Evolutionary conservation across 53 echinoderm and acorn worm genomes (phyloP), one percentile per base, ranked within the genome.

Genomic region (Astropecten irregularis): DNA sequence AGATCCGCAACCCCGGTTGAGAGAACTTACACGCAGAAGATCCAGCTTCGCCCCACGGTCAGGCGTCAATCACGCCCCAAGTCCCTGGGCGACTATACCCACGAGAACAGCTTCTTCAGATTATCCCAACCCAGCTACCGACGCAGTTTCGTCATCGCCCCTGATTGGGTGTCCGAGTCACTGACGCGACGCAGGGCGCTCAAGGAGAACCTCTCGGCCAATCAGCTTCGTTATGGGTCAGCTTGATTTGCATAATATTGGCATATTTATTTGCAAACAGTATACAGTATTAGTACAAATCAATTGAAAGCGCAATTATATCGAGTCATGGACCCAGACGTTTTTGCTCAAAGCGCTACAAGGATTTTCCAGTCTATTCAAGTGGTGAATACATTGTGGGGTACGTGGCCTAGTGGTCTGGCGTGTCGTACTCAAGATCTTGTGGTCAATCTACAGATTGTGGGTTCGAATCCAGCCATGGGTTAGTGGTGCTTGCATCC

Each of bases 91-190:
- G 89, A 86, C 20, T 95, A 95, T 64, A 65, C 65, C 3, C 93
- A 95, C 47, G 84, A 89, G 51, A 93, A 91, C 49, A 95, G 95
- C 64, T 81, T 87, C 32, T 95, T 95, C 74, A 48, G 66, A 28
- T 62, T 68, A 53, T 89, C 95, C 9, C 51, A 77, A 26, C 83
- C 88, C 5, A 32, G 83, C 2, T 86, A 70, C 37, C 77, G 88
- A 23, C 82, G 91, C 11, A 91, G 84, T 31, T 95, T 95, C 40
- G 85, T 86, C 84, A 95, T 95, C 77, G 93, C 93, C 9, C 95
- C 95, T 30, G 95, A 95, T 63, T 95, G 95, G 95, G 93, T 93
- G 23, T 95, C 95, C 2, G 95, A 95, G 56, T 59, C 88, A 5
- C 64, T 86, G 35, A 85, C 92, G 4, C 85, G 87, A 73, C 90